Percentiles rank a stretch among this genome's conserved stretches.
phyloP scores from a whole-genome alignment of 2,113 vertebrate species.

The Taurulus bubalis region DNA sequence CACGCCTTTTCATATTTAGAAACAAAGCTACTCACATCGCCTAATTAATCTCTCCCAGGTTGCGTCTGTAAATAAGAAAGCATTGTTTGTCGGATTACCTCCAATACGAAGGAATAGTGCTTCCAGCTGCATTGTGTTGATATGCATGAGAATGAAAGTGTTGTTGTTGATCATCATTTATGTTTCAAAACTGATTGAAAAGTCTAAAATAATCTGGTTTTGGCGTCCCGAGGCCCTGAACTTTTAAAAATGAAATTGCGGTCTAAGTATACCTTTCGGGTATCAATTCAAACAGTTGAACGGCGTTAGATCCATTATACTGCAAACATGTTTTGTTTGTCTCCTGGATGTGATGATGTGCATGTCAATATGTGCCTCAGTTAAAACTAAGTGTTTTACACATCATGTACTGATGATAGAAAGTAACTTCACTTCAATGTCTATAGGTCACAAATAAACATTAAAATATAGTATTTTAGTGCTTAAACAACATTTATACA shows the following conservation, averaged over 20 bases:
- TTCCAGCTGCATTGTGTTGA: slow-evolving; percentile 26
- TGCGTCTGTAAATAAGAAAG: slow-evolving; percentile 44
- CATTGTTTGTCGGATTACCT: slow-evolving; percentile 44
- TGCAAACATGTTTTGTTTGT: background rate
- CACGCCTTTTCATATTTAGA: slow-evolving; percentile 53
- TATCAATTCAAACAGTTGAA: background rate
- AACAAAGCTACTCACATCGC: slow-evolving; percentile 12
- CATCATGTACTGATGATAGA: background rate
- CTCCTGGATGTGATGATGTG: background rate
- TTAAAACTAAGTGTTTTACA: background rate
- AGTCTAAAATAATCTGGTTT: slow-evolving; percentile 14
- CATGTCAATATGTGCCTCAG: background rate
- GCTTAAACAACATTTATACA: background rate
- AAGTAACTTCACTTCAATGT: background rate
- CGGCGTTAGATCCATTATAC: background rate
- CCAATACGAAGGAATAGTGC: slow-evolving; percentile 17
- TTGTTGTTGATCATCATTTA: slow-evolving; percentile 5
- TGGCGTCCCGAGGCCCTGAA: background rate
- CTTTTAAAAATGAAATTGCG: background rate
- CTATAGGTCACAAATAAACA: background rate
- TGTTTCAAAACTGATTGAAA: slow-evolving; percentile 1
- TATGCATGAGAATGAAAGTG: slow-evolving; percentile 13
- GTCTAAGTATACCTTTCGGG: background rate
- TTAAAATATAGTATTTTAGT: background rate
- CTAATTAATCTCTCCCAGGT: slow-evolving; percentile 60